A percentile compares a stretch with the other conserved stretches of the same genome.
Conservation (phyloP, 2,888 invertebrate species). For the Chloroclysta siterata region DNA sequence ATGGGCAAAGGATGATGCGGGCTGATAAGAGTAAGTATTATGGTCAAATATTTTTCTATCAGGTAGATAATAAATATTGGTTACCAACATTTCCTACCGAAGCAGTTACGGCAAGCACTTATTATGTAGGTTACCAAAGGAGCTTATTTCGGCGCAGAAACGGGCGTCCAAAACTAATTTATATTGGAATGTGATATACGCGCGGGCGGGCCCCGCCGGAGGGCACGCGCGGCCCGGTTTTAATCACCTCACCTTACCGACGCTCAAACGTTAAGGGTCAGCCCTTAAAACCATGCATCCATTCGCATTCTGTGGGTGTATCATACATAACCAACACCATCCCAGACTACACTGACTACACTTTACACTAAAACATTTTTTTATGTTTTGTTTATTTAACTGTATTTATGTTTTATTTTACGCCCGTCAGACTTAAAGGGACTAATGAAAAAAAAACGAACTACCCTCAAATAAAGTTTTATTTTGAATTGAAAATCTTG, state of each 20-base stretch:
- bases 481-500: too few species aligned
- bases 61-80: conserved; percentile 3
- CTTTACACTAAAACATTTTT: too few species aligned
- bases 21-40: too few species aligned
- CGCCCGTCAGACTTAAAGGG: too few species aligned
- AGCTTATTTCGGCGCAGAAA: conserved; percentile 76
- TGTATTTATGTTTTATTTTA: too few species aligned
- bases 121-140: conserved; percentile 61
- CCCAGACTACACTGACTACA: too few species aligned
- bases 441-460: too few species aligned
- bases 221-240: conserved; percentile 72
- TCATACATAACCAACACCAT: too few species aligned
- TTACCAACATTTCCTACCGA: conserved; percentile 40
- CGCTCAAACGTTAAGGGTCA: conserved; percentile 55
- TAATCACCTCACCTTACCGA: conserved; percentile 78
- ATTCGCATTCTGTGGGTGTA: background rate
- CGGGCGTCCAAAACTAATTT: conserved; percentile 79
- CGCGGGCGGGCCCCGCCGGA: conserved; percentile 62
- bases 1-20: too few species aligned
- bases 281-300: background rate
- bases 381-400: too few species aligned
- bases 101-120: conserved; percentile 59
- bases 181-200: conserved; percentile 84
- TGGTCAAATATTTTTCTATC: background rate
- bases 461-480: too few species aligned